These are phyloP conservation scores for Rhodophaea formosa DNA, from an alignment of 2,888 invertebrate species.

Conservation along the genomic window DNA sequence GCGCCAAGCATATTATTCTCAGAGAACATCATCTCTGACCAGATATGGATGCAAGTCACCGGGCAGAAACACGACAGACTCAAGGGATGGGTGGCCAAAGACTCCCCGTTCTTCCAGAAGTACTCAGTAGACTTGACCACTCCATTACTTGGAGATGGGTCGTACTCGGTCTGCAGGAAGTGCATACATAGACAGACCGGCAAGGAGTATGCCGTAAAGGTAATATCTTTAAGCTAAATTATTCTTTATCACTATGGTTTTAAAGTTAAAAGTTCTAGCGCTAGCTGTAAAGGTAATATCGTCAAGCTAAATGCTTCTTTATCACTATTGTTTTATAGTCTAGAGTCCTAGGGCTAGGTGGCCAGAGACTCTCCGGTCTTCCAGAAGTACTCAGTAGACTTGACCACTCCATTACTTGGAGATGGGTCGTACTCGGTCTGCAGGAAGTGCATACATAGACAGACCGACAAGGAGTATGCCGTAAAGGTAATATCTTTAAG, in stretches of 20 bases:
- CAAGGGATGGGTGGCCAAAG: constrained; percentile 83
- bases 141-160: constrained; percentile 91
- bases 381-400: constrained; percentile 85
- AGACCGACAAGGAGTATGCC: constrained; percentile 88
- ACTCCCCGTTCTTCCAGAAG: constrained; percentile 92
- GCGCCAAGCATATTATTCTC: constrained; percentile 94
- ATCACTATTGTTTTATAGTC: no score
- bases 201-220: constrained; percentile 93
- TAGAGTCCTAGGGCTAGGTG: constrained; percentile 81
- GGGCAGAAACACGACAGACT: constrained; percentile 71
- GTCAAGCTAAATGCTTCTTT: no score
- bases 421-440: constrained; percentile 95
- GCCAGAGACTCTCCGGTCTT: constrained; percentile 92
- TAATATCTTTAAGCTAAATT: no score
- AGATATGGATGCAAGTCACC: constrained; percentile 82
- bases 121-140: constrained; percentile 86
- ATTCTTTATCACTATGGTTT: no score
- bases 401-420: constrained; percentile 87
- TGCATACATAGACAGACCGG: constrained; percentile 88
- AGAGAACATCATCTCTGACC: constrained; percentile 88
- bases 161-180: constrained; percentile 92
- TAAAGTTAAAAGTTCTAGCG: no score
- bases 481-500: constrained; percentile 94
- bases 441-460: constrained; percentile 87
- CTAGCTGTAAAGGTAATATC: no score